These are phyloP conservation scores for Parauchenoglanis ngamensis DNA, from an alignment of 2,797 vertebrate species.

Conservation along the genomic window DNA sequence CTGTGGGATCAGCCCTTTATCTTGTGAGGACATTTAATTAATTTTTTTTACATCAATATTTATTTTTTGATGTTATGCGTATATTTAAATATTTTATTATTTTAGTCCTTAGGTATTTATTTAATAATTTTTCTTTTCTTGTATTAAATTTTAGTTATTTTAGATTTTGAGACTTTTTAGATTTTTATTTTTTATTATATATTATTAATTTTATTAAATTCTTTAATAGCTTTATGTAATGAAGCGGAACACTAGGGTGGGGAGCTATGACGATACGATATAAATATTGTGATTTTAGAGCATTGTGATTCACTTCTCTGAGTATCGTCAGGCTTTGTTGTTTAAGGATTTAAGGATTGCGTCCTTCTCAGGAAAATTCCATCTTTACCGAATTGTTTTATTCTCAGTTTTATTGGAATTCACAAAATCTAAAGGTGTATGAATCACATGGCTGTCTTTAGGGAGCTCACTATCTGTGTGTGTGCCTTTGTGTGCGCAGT, in stretches of 20 bases:
- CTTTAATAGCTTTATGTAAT: background rate
- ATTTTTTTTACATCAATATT: background rate
- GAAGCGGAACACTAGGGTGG: too few species aligned
- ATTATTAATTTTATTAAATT: background rate
- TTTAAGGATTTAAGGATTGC: too few species aligned
- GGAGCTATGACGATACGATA: too few species aligned
- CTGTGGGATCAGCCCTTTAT: slow-evolving; percentile 91
- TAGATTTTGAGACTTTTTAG: background rate
- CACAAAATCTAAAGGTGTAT: background rate
- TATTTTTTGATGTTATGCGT: background rate
- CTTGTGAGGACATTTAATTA: slow-evolving; percentile 81
- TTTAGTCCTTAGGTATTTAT: too few species aligned
- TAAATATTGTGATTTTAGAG: background rate
- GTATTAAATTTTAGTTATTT: background rate
- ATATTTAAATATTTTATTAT: background rate
- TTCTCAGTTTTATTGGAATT: background rate
- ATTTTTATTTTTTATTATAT: background rate
- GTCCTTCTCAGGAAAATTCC: background rate
- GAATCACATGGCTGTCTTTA: background rate
- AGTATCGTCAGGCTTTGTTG: background rate
- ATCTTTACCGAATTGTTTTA: background rate
- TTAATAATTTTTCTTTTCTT: too few species aligned
- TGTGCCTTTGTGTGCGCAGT: slow-evolving; percentile 66
- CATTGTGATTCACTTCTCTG: background rate
- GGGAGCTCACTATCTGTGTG: background rate